Conservation (phyloP, 2,888 invertebrate species). For the Sarcophaga caerulescens region DNA sequence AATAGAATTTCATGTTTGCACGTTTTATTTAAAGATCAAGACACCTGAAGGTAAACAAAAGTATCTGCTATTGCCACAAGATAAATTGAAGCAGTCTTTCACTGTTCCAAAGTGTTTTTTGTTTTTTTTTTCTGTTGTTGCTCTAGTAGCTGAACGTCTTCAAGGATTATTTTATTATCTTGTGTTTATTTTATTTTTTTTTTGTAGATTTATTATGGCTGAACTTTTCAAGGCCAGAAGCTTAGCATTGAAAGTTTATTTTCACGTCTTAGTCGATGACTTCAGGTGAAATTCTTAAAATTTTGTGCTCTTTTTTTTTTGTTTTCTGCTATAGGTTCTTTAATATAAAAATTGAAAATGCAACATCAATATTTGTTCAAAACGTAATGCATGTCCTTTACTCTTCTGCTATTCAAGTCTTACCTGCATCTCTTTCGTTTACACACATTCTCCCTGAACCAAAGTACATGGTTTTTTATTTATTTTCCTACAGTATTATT, state of each 20-base stretch:
- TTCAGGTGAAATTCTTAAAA: conserved; percentile 33
- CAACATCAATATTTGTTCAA: conserved; percentile 41
- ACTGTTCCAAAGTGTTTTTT: not conserved
- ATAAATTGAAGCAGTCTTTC: conserved; percentile 5
- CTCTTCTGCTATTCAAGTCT: not conserved
- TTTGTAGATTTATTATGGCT: conserved; percentile 47
- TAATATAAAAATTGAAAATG: conserved; percentile 28
- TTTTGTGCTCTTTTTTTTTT: not conserved
- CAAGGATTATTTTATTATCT: conserved; percentile 37
- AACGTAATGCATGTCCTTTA: conserved; percentile 14
- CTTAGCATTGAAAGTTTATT: conserved; percentile 58
- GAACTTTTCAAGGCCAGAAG: conserved; percentile 62
- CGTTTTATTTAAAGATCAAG: conserved; percentile 47
- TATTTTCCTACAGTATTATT: not conserved
- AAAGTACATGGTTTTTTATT: not conserved
- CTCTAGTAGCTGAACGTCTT: conserved; percentile 11
- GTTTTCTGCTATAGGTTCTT: not conserved
- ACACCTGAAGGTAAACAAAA: not conserved
- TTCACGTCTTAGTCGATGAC: conserved; percentile 17
- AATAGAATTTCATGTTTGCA: conserved; percentile 49
- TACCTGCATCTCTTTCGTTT: not conserved
- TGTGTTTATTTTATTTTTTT: not conserved
- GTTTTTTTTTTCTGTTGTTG: not conserved
- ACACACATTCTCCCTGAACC: not conserved
- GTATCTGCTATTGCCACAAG: not conserved